Conservation (phyloP, 2,888 invertebrate genomes). For the Morpho helenor region DNA sequence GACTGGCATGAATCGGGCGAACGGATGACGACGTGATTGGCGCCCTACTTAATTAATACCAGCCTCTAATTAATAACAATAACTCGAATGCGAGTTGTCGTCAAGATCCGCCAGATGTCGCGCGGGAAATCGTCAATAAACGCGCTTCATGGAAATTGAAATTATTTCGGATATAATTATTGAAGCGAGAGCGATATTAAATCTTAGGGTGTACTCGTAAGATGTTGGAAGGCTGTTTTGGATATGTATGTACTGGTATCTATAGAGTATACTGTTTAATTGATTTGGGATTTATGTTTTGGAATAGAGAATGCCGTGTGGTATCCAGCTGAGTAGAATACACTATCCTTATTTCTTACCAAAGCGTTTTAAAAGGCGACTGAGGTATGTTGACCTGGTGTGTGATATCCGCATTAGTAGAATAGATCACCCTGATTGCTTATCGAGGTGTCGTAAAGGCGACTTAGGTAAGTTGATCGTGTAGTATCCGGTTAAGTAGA, state of each 20-base stretch:
- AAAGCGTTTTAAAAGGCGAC: too few species aligned
- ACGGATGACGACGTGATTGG: conserved; percentile 70
- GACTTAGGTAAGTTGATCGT: too few species aligned
- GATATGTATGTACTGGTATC: conserved; percentile 2
- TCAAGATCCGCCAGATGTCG: conserved; percentile 65
- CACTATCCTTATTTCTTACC: too few species aligned
- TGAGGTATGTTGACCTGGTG: too few species aligned
- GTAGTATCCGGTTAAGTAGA: too few species aligned
- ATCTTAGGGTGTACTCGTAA: conserved; percentile 4
- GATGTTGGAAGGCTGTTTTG: background rate
- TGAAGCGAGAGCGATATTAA: conserved; percentile 16
- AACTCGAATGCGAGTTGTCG: conserved; percentile 58
- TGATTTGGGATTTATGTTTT: too few species aligned
- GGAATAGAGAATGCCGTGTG: too few species aligned
- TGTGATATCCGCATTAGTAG: too few species aligned
- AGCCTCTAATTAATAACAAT: conserved; percentile 76
- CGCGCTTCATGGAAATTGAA: conserved; percentile 28
- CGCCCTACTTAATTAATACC: conserved; percentile 75
- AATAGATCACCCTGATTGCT: too few species aligned
- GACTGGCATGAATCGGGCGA: conserved; percentile 57
- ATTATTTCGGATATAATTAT: conserved; percentile 28
- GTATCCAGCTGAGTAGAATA: too few species aligned
- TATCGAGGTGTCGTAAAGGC: too few species aligned
- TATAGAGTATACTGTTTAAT: background rate
- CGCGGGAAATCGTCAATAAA: conserved; percentile 32